phyloP scores from a whole-genome alignment of 2,113 vertebrate genomes.

The Lucifuga dentata region DNA sequence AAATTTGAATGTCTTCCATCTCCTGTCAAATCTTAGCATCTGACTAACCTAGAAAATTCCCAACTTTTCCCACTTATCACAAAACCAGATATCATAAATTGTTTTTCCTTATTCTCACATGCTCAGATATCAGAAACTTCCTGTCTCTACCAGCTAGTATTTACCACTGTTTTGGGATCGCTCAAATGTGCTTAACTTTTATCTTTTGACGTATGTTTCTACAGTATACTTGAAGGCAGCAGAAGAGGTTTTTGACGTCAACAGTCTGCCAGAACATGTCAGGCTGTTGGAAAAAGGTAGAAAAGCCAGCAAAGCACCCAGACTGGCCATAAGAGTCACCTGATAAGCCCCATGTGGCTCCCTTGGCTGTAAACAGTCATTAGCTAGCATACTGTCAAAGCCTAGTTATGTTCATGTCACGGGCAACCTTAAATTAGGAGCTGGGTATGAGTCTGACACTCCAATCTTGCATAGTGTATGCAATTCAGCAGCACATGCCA shows the following conservation, averaged over 20 bases:
- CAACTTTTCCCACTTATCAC: too few species aligned
- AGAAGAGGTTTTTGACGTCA: slow-evolving; percentile 24
- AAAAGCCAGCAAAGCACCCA: slow-evolving; percentile 21
- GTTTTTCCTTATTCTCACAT: neutral
- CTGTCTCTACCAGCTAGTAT: too few species aligned
- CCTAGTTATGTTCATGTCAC: slow-evolving; percentile 9
- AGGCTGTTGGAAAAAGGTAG: slow-evolving; percentile 11
- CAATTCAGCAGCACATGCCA: slow-evolving; percentile 20
- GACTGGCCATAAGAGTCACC: slow-evolving; percentile 31
- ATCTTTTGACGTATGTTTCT: neutral
- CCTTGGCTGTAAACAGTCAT: slow-evolving; percentile 67
- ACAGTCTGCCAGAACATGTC: slow-evolving; percentile 20
- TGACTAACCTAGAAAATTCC: too few species aligned
- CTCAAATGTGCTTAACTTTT: too few species aligned
- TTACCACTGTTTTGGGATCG: too few species aligned
- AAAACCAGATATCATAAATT: too few species aligned
- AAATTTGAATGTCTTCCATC: too few species aligned
- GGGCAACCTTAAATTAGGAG: slow-evolving; percentile 41
- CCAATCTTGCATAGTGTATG: slow-evolving; percentile 15
- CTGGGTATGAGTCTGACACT: slow-evolving; percentile 9
- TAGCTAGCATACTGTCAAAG: slow-evolving; percentile 32
- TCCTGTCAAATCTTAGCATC: too few species aligned
- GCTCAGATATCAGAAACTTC: neutral
- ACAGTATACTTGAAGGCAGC: neutral
- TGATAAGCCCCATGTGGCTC: slow-evolving; percentile 31